Evolutionary conservation across 2,797 vertebrate species (phyloP).

Genomic region (Anas acuta): DNA sequence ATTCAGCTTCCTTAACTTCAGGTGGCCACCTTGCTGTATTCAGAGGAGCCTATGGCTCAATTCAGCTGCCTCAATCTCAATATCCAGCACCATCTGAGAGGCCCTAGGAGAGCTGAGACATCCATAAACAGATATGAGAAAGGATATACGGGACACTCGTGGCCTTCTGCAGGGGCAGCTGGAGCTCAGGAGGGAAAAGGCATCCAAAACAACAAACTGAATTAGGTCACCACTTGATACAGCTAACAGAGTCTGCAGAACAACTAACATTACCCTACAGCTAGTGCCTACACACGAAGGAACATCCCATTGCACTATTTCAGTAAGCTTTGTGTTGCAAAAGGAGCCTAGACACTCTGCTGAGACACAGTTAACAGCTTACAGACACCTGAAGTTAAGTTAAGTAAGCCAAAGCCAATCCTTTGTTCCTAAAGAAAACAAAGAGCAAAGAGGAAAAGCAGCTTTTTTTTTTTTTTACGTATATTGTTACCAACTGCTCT

Average conservation of each 20-base stretch:
- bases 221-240: accelerated
- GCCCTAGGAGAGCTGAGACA: background rate
- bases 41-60: background rate
- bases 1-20: background rate
- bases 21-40: background rate
- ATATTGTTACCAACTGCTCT: background rate
- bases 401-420: background rate
- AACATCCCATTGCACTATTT: background rate
- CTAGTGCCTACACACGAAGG: background rate
- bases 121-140: background rate
- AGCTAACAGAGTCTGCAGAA: accelerated
- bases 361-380: background rate
- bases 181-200: background rate
- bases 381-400: background rate
- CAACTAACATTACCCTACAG: background rate
- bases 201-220: background rate
- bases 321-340: background rate
- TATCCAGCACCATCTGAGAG: background rate
- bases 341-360: background rate
- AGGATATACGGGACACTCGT: accelerated
- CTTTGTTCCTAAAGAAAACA: background rate
- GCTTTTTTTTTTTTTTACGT: background rate
- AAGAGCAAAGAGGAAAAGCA: background rate
- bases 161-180: background rate
- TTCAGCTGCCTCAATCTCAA: background rate